A percentile compares a stretch with the other conserved stretches of the same genome.
phyloP scores from a whole-genome alignment of 2,888 invertebrate genomes.

The Neelides folsomi region DNA sequence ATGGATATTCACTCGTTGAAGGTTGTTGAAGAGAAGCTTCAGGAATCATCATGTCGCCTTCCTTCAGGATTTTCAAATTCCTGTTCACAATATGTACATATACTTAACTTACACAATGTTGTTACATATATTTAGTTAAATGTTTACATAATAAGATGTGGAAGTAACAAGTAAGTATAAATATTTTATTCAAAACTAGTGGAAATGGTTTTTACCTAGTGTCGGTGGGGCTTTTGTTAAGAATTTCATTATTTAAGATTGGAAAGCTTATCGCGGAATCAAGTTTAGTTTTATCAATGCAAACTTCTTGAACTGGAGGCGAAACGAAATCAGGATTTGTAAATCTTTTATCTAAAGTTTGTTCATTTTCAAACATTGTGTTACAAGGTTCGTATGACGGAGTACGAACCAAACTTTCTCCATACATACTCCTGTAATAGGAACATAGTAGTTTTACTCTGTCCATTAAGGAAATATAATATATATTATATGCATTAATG shows the following conservation, averaged over 20 bases:
- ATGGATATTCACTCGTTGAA: conserved; percentile 20
- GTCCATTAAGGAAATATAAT: not conserved
- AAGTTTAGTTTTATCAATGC: conserved; percentile 21
- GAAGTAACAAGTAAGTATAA: no score
- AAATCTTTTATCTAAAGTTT: conserved; percentile 49
- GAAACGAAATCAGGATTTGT: conserved; percentile 68
- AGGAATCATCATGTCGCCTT: conserved; percentile 16
- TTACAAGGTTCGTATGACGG: conserved; percentile 61
- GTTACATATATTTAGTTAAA: no score
- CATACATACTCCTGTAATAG: conserved; percentile 38
- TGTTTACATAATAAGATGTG: no score
- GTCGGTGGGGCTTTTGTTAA: conserved; percentile 59
- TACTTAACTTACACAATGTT: no score
- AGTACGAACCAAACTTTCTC: conserved; percentile 58
- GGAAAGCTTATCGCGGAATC: conserved; percentile 57
- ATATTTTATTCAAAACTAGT: no score
- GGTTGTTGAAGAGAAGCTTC: conserved; percentile 21
- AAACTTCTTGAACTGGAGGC: conserved; percentile 48
- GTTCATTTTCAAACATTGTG: conserved; percentile 51
- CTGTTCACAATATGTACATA: conserved; percentile 8
- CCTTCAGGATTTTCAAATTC: conserved; percentile 28
- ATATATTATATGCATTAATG: not conserved
- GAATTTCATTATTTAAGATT: conserved; percentile 57
- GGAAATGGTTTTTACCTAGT: conserved; percentile 43
- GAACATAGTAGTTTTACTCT: not conserved